Evolutionary conservation across 1,140 invertebrate species (phyloP).

Genomic region (Fopius arisanus): DNA sequence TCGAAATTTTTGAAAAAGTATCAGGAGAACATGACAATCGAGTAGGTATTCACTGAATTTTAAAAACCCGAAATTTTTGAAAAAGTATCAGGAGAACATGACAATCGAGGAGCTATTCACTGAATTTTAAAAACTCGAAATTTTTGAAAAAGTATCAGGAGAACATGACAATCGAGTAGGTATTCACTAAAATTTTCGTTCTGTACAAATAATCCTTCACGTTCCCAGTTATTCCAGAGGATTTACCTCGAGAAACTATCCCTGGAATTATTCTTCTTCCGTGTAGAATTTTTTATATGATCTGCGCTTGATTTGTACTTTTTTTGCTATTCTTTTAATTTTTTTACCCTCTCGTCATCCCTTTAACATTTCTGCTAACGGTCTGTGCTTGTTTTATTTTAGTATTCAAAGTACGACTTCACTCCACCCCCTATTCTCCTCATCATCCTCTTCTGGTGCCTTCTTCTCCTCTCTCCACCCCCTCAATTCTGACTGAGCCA

Average conservation of each 20-base stretch:
- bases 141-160: no score
- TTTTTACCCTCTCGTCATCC: not conserved
- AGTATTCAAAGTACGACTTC: constrained; percentile 27
- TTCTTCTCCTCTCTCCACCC: not conserved
- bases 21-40: no score
- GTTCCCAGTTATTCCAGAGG: not conserved
- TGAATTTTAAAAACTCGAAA: no score
- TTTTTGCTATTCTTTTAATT: not conserved
- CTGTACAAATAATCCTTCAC: constrained; percentile 24
- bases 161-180: no score
- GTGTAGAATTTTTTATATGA: not conserved
- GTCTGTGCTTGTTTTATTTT: constrained; percentile 16
- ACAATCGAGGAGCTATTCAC: no score
- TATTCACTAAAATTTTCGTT: no score
- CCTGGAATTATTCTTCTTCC: constrained; percentile 19
- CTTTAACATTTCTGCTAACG: constrained; percentile 15
- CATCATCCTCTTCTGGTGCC: not conserved
- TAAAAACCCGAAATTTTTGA: no score
- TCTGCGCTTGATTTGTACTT: not conserved
- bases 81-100: no score
- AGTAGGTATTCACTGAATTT: no score
- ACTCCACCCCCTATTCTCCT: not conserved
- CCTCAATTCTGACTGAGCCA: constrained; percentile 19
- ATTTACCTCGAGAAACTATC: constrained; percentile 1
- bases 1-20: no score